These are phyloP conservation scores for Acheta domesticus DNA, from an alignment of 2,888 invertebrate genomes.

Conservation along the genomic window DNA sequence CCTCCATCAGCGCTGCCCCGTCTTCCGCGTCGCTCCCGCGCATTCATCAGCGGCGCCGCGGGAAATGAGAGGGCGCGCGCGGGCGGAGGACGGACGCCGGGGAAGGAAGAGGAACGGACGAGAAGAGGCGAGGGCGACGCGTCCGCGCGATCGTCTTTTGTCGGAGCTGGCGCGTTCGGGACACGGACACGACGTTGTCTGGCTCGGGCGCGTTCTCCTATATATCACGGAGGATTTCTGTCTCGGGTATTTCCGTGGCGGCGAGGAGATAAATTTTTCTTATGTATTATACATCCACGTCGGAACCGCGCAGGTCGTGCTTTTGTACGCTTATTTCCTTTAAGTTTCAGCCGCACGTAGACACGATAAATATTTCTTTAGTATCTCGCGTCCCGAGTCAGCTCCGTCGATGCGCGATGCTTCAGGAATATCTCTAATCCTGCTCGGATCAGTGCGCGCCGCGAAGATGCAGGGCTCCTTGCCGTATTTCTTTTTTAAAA, in stretches of 20 bases:
- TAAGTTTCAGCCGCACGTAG: background rate
- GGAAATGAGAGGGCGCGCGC: no score
- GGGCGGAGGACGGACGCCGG: no score
- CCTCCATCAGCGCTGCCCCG: background rate
- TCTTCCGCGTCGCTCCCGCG: no score
- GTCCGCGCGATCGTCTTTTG: no score
- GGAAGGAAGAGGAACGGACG: no score
- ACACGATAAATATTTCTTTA: background rate
- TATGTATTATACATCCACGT: conserved; percentile 7
- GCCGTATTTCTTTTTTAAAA: background rate
- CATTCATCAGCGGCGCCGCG: no score
- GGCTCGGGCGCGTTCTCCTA: background rate
- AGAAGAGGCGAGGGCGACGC: no score
- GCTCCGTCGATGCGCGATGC: no score
- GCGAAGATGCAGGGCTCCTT: background rate
- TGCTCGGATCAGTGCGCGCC: background rate
- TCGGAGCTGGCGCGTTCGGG: no score
- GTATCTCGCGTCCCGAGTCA: background rate
- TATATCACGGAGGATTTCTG: conserved; percentile 10
- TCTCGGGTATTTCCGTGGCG: background rate
- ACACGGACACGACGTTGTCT: background rate
- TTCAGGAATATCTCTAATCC: background rate
- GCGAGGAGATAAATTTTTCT: background rate
- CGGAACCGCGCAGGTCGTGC: background rate
- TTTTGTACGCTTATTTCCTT: background rate